Evolutionary conservation across 2,888 invertebrate genomes (phyloP).

Genomic region (Pteria penguin): DNA sequence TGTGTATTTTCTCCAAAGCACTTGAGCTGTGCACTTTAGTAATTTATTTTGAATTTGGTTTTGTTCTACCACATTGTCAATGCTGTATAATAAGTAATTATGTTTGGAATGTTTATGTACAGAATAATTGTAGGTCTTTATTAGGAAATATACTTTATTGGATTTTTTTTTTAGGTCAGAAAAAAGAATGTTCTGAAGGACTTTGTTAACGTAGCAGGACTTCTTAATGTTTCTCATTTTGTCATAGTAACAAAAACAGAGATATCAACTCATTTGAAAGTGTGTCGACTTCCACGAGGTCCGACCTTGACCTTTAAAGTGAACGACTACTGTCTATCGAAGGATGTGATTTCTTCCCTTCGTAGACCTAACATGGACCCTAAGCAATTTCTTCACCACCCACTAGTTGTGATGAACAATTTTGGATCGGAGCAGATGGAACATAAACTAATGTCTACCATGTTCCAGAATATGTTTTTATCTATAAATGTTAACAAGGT

Average conservation of each 20-base stretch:
- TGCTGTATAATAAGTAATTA: not conserved
- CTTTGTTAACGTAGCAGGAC: constrained; percentile 93
- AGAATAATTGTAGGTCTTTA: not conserved
- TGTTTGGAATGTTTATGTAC: not conserved
- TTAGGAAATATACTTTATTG: too few species aligned
- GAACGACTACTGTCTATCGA: constrained; percentile 88
- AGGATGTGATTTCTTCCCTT: constrained; percentile 91
- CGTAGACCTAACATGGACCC: constrained; percentile 86
- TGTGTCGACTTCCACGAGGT: constrained; percentile 92
- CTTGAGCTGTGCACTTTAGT: too few species aligned
- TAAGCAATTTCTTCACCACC: constrained; percentile 90
- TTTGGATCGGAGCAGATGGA: constrained; percentile 90
- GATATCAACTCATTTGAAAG: constrained; percentile 86
- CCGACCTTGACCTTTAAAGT: constrained; percentile 94
- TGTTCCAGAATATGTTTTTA: constrained; percentile 99
- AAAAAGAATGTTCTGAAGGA: constrained; percentile 97
- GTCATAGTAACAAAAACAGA: constrained; percentile 93
- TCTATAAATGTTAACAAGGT: constrained; percentile 95
- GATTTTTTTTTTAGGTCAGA: constrained; percentile 84
- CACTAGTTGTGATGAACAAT: constrained; percentile 87
- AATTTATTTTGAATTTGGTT: not conserved
- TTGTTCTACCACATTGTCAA: not conserved
- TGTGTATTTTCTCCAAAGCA: too few species aligned
- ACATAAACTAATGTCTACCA: constrained; percentile 90
- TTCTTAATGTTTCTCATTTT: constrained; percentile 95